Evolutionary conservation across 2,113 vertebrate genomes (phyloP).

Genomic region (Bubo scandiacus): DNA sequence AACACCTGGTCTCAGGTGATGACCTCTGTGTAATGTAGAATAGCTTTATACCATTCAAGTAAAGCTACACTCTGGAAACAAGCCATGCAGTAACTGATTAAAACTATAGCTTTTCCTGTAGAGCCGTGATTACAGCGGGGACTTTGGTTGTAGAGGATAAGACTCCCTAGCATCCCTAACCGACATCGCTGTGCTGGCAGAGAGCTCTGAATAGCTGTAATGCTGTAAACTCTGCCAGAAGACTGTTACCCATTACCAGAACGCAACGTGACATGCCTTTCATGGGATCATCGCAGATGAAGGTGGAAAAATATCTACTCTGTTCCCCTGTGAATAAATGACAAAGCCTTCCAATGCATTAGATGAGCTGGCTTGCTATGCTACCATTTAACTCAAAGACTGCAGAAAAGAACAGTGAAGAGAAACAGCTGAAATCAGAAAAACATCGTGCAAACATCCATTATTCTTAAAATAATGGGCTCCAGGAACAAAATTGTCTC

Average conservation of each 20-base stretch:
- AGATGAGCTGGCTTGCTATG: neutral
- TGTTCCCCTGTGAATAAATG: neutral
- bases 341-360: neutral
- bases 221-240: neutral
- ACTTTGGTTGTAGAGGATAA: neutral
- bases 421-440: neutral
- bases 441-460: neutral
- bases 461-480: neutral
- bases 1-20: neutral
- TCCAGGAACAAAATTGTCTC: neutral
- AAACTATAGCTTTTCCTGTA: neutral
- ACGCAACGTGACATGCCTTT: neutral
- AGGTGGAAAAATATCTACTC: neutral
- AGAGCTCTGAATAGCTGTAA: neutral
- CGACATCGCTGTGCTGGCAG: neutral
- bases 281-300: neutral
- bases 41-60: neutral
- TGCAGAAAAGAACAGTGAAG: neutral
- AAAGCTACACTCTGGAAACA: neutral
- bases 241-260: neutral
- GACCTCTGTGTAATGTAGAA: neutral
- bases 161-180: neutral
- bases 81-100: neutral
- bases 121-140: neutral
- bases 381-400: neutral